Conservation (phyloP, 2,888 invertebrate genomes). For the Drosophila algonquin region DNA sequence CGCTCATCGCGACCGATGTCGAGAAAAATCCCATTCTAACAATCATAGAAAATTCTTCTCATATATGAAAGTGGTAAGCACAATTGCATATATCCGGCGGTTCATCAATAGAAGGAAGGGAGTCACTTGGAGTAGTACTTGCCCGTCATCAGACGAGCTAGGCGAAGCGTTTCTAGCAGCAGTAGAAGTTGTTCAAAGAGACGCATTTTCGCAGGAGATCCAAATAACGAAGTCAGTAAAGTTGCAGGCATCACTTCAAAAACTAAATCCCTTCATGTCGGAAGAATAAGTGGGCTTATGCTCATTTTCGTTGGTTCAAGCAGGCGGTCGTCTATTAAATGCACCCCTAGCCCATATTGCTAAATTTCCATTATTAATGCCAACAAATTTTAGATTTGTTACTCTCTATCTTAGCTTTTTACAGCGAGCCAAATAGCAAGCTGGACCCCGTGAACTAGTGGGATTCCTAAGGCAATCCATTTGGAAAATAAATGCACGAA, state of each 20-base stretch:
- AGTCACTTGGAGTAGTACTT: neutral
- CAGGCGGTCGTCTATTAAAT: no score
- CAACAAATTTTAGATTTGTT: no score
- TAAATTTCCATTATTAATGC: no score
- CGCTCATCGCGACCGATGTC: constrained; percentile 9
- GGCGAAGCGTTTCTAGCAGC: neutral
- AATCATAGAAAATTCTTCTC: neutral
- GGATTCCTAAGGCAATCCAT: no score
- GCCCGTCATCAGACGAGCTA: neutral
- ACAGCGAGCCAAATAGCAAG: no score
- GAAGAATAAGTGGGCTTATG: no score
- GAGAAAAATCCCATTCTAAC: constrained; percentile 2
- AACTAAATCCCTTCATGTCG: no score
- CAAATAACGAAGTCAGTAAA: neutral
- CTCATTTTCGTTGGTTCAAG: no score
- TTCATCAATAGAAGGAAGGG: constrained; percentile 1
- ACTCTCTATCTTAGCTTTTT: no score
- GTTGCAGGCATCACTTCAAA: neutral
- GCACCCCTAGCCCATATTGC: no score
- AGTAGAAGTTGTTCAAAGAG: neutral
- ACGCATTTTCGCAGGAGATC: neutral
- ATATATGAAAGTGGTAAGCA: constrained; percentile 1
- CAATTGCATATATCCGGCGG: neutral
- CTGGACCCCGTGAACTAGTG: no score
- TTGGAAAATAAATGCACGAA: no score